A percentile compares a stretch with the other conserved stretches of the same genome.
Evolutionary conservation across 2,888 invertebrate species (phyloP).

Genomic region (Tricholauxania praeusta): DNA sequence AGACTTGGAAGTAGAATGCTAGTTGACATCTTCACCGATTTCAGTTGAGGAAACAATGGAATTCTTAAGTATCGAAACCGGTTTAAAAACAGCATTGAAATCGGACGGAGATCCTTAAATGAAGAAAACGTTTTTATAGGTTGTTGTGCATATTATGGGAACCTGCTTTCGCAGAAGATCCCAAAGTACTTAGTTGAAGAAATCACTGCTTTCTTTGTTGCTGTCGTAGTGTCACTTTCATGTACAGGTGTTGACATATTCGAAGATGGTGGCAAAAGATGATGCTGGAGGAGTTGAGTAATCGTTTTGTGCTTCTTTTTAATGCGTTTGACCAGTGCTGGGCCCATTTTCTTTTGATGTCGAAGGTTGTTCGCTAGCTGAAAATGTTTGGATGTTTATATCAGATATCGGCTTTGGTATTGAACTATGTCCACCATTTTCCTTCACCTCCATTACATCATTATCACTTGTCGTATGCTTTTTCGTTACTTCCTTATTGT

Average conservation of each 20-base stretch:
- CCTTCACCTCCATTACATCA: conserved; percentile 41
- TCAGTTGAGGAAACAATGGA: conserved; percentile 20
- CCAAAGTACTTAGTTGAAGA: conserved; percentile 31
- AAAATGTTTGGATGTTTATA: conserved; percentile 39
- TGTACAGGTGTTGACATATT: conserved; percentile 51
- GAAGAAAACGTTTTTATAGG: conserved; percentile 35
- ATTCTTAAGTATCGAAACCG: conserved; percentile 46
- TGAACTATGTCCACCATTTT: conserved; percentile 31
- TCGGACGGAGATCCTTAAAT: conserved; percentile 56
- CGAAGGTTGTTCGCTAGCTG: conserved; percentile 33
- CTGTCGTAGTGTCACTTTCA: conserved; percentile 46
- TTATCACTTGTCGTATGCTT: background rate
- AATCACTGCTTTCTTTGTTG: conserved; percentile 37
- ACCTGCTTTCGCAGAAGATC: conserved; percentile 50
- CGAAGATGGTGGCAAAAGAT: too few species aligned
- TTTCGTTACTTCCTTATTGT: background rate
- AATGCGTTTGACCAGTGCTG: conserved; percentile 27
- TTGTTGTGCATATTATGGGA: conserved; percentile 21
- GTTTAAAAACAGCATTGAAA: conserved; percentile 50
- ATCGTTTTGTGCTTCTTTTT: background rate
- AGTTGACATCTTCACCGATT: background rate
- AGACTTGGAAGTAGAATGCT: conserved; percentile 52
- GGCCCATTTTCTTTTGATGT: conserved; percentile 31
- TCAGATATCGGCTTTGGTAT: conserved; percentile 41
- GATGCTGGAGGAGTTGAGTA: too few species aligned